These are phyloP conservation scores for Sinohyriopsis cumingii DNA, from an alignment of 2,888 invertebrate genomes.

Conservation along the genomic window DNA sequence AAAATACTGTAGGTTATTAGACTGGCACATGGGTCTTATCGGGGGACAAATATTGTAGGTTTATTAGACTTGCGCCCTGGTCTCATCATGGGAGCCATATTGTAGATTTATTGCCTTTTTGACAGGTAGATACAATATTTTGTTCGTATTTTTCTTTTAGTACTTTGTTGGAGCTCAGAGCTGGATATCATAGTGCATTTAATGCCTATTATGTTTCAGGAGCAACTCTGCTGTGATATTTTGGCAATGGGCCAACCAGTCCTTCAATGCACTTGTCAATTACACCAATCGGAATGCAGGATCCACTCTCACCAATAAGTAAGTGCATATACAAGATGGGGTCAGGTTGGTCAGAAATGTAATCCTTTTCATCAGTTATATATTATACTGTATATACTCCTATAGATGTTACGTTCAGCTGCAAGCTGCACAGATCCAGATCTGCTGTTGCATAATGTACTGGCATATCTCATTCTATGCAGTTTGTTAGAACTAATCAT, in stretches of 20 bases:
- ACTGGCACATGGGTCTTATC: too few species aligned
- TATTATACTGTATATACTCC: neutral
- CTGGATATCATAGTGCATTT: neutral
- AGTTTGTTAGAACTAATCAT: too few species aligned
- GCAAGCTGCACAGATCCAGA: too few species aligned
- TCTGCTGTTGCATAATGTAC: too few species aligned
- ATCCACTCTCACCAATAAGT: conserved; percentile 60
- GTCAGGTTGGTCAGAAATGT: neutral
- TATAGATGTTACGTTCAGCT: neutral
- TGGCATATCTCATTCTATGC: too few species aligned
- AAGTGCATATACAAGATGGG: conserved; percentile 15
- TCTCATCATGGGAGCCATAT: neutral
- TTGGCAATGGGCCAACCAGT: conserved; percentile 98
- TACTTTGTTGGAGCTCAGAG: neutral
- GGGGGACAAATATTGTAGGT: too few species aligned
- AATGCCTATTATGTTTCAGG: conserved; percentile 71
- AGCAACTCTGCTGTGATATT: conserved; percentile 92
- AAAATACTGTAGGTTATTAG: too few species aligned
- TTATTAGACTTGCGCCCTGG: neutral
- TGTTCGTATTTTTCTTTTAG: neutral
- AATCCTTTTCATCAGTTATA: neutral
- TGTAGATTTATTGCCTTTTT: too few species aligned
- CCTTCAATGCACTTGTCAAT: conserved; percentile 99
- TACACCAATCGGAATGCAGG: conserved; percentile 89
- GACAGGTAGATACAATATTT: too few species aligned